phyloP scores from a whole-genome alignment of 2,113 vertebrate species.

The Phyllostomus discolor region DNA sequence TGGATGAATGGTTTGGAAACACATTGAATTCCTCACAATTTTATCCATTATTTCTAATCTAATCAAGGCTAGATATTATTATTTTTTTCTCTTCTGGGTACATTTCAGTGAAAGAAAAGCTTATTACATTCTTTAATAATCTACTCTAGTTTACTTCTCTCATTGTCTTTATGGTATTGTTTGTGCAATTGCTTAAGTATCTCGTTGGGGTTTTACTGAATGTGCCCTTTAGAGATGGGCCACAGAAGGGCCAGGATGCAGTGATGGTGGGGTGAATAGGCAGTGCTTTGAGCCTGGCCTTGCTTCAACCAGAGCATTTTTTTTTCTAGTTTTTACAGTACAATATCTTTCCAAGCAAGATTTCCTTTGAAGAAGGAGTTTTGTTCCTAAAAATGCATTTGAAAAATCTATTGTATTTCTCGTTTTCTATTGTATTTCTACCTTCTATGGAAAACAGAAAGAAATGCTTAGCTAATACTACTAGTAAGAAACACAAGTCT shows the following conservation, averaged over 20 bases:
- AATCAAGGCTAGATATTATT: neutral
- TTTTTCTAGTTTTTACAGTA: neutral
- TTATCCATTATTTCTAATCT: conserved; percentile 3
- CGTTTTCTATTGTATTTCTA: neutral
- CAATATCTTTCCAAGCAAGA: neutral
- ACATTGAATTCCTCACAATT: neutral
- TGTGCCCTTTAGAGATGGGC: neutral
- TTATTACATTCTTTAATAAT: neutral
- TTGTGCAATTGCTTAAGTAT: neutral
- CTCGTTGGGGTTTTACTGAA: neutral
- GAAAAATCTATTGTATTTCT: neutral
- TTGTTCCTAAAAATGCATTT: neutral
- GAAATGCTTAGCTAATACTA: neutral
- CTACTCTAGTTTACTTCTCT: neutral
- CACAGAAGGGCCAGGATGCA: neutral
- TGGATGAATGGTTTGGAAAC: neutral
- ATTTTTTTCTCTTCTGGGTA: neutral
- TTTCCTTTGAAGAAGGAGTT: neutral
- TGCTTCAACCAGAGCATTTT: neutral
- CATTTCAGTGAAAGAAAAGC: neutral
- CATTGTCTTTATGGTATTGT: neutral
- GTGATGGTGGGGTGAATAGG: neutral
- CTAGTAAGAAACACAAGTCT: neutral
- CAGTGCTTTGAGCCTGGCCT: neutral
- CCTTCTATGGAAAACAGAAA: neutral